Conservation (phyloP, 2,113 vertebrate genomes). For the Sprattus sprattus region DNA sequence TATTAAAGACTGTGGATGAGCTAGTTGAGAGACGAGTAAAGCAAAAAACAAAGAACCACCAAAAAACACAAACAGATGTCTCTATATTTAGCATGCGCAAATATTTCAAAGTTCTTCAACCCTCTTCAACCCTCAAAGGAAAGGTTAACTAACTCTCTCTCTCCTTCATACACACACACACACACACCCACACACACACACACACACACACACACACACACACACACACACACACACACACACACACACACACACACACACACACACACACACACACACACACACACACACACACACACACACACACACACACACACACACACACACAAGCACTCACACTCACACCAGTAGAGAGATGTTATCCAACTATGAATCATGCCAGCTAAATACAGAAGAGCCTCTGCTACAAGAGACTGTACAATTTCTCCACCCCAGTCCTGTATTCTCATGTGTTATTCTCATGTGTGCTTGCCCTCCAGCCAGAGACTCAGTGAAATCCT, state of each 20-base stretch:
- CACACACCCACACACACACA: not conserved
- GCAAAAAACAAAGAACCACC: not conserved
- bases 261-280: not conserved
- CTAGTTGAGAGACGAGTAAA: not conserved
- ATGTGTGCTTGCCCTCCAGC: constrained; percentile 11
- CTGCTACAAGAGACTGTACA: not conserved
- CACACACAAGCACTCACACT: not conserved
- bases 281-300: constrained; percentile 6
- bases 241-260: not conserved
- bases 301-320: not conserved
- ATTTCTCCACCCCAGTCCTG: not conserved
- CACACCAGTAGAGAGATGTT: not conserved
- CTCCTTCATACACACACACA: not conserved
- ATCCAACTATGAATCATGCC: not conserved
- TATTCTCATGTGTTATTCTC: not conserved
- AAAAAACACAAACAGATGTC: not conserved
- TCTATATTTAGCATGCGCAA: not conserved
- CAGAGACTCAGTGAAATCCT: not conserved
- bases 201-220: not conserved
- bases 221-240: not conserved
- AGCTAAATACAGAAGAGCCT: not conserved
- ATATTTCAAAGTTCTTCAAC: not conserved
- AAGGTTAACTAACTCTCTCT: not conserved
- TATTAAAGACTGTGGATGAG: constrained; percentile 3
- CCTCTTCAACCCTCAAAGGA: not conserved